Percentiles rank a stretch among this genome's conserved stretches.
These are phyloP conservation scores for Thinocorus orbignyianus DNA, from an alignment of 2,113 vertebrate species.

Conservation along the genomic window DNA sequence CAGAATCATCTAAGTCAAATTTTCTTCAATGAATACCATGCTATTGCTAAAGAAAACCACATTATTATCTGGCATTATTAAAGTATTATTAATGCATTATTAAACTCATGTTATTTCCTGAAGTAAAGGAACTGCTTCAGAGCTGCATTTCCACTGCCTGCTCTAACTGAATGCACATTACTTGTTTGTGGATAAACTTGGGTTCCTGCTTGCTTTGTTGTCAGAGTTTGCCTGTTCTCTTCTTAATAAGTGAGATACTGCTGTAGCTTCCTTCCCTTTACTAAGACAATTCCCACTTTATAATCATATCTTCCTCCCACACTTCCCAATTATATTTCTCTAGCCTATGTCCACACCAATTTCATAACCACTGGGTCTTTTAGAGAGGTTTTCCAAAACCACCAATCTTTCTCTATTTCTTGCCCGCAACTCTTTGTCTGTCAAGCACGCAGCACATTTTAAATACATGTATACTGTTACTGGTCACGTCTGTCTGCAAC, in stretches of 20 bases:
- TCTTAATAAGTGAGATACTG: neutral
- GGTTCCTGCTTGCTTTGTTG: neutral
- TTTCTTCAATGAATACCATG: neutral
- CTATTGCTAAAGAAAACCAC: neutral
- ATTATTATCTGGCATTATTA: neutral
- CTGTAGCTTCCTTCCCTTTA: neutral
- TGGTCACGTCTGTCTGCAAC: constrained; percentile 56
- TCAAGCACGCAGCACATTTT: constrained; percentile 14
- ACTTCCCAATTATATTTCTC: neutral
- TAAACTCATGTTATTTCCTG: neutral
- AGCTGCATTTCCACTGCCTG: neutral
- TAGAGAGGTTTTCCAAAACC: constrained; percentile 16
- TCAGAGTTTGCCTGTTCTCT: neutral
- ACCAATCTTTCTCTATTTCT: constrained; percentile 1
- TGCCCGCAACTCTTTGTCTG: constrained; percentile 16
- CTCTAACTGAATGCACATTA: neutral
- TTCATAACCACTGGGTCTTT: neutral
- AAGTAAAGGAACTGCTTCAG: neutral
- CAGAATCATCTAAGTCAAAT: neutral
- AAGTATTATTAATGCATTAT: neutral
- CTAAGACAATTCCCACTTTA: neutral
- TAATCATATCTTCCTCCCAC: neutral
- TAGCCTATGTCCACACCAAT: neutral
- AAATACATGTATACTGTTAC: constrained; percentile 9
- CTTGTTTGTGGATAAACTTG: neutral